These are phyloP conservation scores for Spodoptera picta DNA, from an alignment of 2,888 invertebrate species.

Conservation along the genomic window DNA sequence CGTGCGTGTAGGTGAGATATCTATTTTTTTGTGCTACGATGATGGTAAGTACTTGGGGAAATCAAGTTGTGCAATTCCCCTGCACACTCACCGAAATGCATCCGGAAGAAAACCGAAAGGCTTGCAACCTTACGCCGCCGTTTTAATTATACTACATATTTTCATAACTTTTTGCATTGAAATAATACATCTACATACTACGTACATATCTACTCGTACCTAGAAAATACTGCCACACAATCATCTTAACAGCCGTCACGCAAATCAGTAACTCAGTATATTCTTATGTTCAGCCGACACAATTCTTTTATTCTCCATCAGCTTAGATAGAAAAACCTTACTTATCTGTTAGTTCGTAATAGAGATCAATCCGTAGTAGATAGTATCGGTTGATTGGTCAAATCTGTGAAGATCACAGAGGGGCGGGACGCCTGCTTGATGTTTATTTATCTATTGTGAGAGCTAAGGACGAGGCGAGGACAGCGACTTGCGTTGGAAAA, in stretches of 20 bases:
- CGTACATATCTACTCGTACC: no score
- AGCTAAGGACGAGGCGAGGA: slow-evolving; percentile 53
- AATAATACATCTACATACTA: no score
- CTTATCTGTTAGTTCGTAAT: slow-evolving; percentile 45
- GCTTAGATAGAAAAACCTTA: slow-evolving; percentile 34
- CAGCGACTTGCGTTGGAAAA: not conserved
- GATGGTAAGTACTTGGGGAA: no score
- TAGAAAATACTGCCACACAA: not conserved
- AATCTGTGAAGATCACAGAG: slow-evolving; percentile 82
- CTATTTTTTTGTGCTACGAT: no score
- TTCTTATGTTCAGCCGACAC: slow-evolving; percentile 13
- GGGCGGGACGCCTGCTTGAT: slow-evolving; percentile 65
- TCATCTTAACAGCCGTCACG: slow-evolving; percentile 5
- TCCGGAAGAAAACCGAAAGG: no score
- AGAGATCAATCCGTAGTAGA: slow-evolving; percentile 45
- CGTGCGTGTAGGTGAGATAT: no score
- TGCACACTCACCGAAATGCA: no score
- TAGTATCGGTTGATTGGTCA: slow-evolving; percentile 79
- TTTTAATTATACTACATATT: no score
- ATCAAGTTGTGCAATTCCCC: no score
- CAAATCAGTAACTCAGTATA: slow-evolving; percentile 31
- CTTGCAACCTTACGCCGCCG: no score
- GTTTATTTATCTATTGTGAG: slow-evolving; percentile 66
- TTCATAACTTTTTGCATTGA: no score
- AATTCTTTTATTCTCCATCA: slow-evolving; percentile 48